Conservation (phyloP, 2,797 vertebrate species). For the Hydrolagus colliei region DNA sequence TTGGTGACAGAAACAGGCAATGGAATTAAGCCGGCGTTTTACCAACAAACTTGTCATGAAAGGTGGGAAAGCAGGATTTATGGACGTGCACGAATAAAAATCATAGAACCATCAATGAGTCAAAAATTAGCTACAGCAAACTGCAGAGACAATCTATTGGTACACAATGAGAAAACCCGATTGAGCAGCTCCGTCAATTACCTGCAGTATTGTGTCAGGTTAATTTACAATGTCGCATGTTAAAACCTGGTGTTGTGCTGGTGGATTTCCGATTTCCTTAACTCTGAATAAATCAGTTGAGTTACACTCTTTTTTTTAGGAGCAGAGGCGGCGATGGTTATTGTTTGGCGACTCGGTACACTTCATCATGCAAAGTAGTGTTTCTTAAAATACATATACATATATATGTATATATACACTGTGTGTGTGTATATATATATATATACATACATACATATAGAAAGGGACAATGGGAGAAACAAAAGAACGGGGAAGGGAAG, state of each 20-base stretch:
- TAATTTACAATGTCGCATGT: background rate
- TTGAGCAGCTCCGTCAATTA: background rate
- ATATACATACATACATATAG: no score
- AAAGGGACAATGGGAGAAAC: background rate
- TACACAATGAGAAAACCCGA: background rate
- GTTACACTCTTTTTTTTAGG: conserved; percentile 4
- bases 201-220: conserved; percentile 12
- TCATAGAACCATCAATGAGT: background rate
- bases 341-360: conserved; percentile 4
- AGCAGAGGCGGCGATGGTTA: background rate
- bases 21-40: background rate
- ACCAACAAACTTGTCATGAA: background rate
- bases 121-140: conserved; percentile 14
- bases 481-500: background rate
- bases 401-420: no score
- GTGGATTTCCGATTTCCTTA: background rate
- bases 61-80: background rate
- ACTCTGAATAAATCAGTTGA: conserved; percentile 19
- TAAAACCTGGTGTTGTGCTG: background rate
- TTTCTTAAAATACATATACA: background rate
- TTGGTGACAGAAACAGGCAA: background rate
- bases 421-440: no score
- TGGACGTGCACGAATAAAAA: background rate
- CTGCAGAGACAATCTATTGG: background rate
- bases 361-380: background rate